A percentile compares a stretch with the other conserved stretches of the same genome.
Evolutionary conservation across 2,797 vertebrate genomes (phyloP).

Genomic region (Sebastes minor): DNA sequence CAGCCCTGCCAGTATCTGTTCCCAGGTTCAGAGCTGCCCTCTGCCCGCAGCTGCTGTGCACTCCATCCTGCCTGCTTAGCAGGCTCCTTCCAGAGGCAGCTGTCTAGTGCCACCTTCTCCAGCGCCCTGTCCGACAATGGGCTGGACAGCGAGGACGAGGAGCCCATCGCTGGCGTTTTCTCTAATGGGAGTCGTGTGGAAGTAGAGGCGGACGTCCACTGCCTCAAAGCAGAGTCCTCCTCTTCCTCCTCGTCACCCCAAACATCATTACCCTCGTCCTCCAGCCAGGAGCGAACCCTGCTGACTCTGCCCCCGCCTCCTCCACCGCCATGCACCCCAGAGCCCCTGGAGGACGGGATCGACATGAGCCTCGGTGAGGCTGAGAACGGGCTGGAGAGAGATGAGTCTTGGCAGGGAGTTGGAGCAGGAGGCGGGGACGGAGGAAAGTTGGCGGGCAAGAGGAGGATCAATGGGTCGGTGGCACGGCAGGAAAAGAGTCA

Average conservation of each 20-base stretch:
- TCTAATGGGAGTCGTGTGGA: slow-evolving; percentile 95
- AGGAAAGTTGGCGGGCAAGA: slow-evolving; percentile 76
- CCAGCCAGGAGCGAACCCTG: slow-evolving; percentile 49
- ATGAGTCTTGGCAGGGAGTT: slow-evolving; percentile 68
- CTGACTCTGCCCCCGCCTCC: slow-evolving; percentile 68
- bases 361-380: slow-evolving; percentile 64
- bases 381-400: slow-evolving; percentile 62
- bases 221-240: slow-evolving; percentile 71
- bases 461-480: slow-evolving; percentile 91
- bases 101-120: slow-evolving; percentile 97
- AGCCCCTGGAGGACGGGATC: slow-evolving; percentile 83
- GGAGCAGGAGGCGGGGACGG: slow-evolving; percentile 66
- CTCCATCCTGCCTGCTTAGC: slow-evolving; percentile 88
- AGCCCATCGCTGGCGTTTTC: slow-evolving; percentile 96
- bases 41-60: slow-evolving; percentile 86
- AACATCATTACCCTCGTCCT: slow-evolving; percentile 19
- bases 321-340: slow-evolving; percentile 75
- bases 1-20: slow-evolving; percentile 73
- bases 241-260: slow-evolving; percentile 26
- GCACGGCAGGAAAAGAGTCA: slow-evolving; percentile 94
- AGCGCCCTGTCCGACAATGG: slow-evolving; percentile 97
- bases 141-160: slow-evolving; percentile 96
- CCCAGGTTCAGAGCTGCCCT: slow-evolving; percentile 67
- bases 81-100: slow-evolving; percentile 92
- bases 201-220: slow-evolving; percentile 95